phyloP scores from a whole-genome alignment of 2,888 invertebrate species.

The Lasioglossum leucozonium region DNA sequence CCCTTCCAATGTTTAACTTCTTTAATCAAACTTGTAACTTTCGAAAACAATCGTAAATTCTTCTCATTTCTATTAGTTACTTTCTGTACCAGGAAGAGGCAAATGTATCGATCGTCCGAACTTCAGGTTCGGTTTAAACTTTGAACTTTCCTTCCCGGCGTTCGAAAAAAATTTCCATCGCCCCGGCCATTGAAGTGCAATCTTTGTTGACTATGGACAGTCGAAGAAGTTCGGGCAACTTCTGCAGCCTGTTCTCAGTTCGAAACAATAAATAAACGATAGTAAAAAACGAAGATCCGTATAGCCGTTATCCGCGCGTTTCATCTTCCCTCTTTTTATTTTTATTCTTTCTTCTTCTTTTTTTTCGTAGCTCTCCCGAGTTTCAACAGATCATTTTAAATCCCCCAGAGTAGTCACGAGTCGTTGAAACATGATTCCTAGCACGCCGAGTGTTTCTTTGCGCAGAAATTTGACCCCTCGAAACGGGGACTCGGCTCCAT shows the following conservation, averaged over 20 bases:
- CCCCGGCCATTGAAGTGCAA: slow-evolving; percentile 42
- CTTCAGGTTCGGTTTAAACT: not conserved
- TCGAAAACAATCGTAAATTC: not conserved
- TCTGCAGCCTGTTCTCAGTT: slow-evolving; percentile 22
- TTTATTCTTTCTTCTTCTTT: not conserved
- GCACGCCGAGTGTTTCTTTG: slow-evolving; percentile 28
- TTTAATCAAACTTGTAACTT: not conserved
- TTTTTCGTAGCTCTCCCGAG: slow-evolving; percentile 7
- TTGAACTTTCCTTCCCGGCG: not conserved
- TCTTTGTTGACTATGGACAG: slow-evolving; percentile 35
- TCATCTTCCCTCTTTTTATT: not conserved
- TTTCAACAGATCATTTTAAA: slow-evolving; percentile 40
- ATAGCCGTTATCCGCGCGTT: not conserved
- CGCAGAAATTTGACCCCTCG: slow-evolving; percentile 37
- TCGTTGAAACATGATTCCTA: slow-evolving; percentile 6
- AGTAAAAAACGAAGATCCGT: slow-evolving; percentile 18
- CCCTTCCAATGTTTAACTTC: not conserved
- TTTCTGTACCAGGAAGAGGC: not conserved
- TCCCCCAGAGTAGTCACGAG: not conserved
- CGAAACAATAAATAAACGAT: slow-evolving; percentile 46
- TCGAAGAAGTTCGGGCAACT: slow-evolving; percentile 35
- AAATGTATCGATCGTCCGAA: slow-evolving; percentile 29
- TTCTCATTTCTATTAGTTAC: slow-evolving; percentile 18
- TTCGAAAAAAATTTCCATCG: slow-evolving; percentile 21
- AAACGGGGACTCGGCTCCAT: slow-evolving; percentile 13